Evolutionary conservation across 1,140 invertebrate genomes (phyloP), one percentile per base, ranked within the genome.

Genomic region (Diplogasteroides magnus): DNA sequence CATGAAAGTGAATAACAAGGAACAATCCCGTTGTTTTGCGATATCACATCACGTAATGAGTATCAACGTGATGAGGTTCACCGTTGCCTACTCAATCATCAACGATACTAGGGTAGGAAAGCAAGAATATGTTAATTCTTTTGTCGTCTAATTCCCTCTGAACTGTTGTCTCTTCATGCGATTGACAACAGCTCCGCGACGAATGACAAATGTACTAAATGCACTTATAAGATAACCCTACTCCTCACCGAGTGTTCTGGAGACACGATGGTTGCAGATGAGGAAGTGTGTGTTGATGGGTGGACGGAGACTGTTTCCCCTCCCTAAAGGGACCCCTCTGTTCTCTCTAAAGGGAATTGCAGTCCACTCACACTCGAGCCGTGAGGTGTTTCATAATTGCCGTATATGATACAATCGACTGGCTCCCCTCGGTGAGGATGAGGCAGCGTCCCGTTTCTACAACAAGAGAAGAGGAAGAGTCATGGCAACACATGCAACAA

Each of bases 381-480:
- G 2, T 37, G 57, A 32, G 57, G 48, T 28, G 57, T 25, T 28
- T 66, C 64, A 58, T 66, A 66, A 6, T 37, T 27, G 2, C 28
- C 25, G 64, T 66, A 66, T 27, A 66, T 66, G n/a, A 66, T 66
- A 57, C 64, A 66, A 26, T 66, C 64, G 3, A 55, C 28, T 19
- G 29, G 32, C 11, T 57, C 62, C 6, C 48, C 62, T 64, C 48
- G 6, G 62, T 37, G 29, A 31, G 62, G 29, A 14, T 37, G 15
- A 6, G 62, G 25, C 25, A 19, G 15, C 6, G 62, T 23, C 27
- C n/a, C 48, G 62, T 23, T 6, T 64, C 26, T 3, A 37, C n/a
- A 64, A 6, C 13, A 31, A n/a, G n/a, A n/a, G n/a, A n/a, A n/a
- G n/a, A n/a, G n/a, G n/a, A n/a, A n/a, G n/a, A n/a, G n/a, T n/a